Conservation (phyloP, 2,113 vertebrate genomes). For the Mixornis gularis region DNA sequence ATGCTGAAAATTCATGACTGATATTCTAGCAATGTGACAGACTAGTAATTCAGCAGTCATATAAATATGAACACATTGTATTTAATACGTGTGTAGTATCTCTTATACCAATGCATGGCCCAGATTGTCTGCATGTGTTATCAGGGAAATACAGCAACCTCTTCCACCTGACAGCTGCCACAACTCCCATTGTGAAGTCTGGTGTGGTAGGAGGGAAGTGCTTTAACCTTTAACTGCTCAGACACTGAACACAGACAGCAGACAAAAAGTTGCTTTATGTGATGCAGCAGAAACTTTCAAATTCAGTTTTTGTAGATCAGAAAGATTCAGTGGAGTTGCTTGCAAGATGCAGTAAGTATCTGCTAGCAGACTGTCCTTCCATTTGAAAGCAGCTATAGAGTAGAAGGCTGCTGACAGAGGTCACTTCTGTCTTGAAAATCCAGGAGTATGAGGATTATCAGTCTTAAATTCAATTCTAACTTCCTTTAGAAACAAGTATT, state of each 20-base stretch:
- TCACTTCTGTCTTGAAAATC: neutral
- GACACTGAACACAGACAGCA: neutral
- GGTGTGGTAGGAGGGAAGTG: neutral
- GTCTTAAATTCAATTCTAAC: neutral
- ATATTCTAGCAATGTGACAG: neutral
- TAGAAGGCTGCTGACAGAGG: neutral
- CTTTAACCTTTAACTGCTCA: neutral
- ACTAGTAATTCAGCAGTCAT: fast-evolving
- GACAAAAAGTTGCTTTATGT: neutral
- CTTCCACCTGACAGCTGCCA: neutral
- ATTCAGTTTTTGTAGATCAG: neutral
- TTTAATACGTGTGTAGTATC: neutral
- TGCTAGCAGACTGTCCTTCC: neutral
- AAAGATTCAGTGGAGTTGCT: neutral
- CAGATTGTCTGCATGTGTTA: neutral
- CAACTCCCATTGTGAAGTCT: neutral
- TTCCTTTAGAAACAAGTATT: neutral
- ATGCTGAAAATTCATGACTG: neutral
- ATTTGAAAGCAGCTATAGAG: neutral
- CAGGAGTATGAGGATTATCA: neutral
- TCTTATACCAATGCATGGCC: neutral
- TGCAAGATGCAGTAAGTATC: neutral
- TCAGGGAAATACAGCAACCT: neutral
- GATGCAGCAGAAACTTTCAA: neutral
- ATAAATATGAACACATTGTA: neutral